Percentiles rank a stretch among this genome's conserved stretches.
These are phyloP conservation scores for Temnothorax nylanderi DNA, from an alignment of 1,140 invertebrate genomes.

Conservation along the genomic window DNA sequence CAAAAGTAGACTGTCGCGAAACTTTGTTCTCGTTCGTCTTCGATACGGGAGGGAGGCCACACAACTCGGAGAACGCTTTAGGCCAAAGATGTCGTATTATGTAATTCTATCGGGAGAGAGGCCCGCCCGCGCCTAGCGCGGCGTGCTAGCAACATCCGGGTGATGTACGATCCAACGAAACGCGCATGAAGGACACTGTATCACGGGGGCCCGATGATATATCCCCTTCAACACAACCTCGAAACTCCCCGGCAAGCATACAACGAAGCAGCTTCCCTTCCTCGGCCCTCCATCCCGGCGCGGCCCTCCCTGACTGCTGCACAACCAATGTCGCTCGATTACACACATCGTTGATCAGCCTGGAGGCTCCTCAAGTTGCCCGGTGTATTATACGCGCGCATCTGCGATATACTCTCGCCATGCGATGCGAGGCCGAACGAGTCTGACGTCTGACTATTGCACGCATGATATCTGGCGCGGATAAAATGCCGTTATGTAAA, in stretches of 20 bases:
- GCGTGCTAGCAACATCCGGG: not conserved
- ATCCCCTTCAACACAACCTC: conserved; percentile 59
- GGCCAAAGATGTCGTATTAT: conserved; percentile 26
- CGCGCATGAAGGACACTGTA: conserved; percentile 50
- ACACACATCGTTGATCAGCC: conserved; percentile 59
- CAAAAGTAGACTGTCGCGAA: conserved; percentile 40
- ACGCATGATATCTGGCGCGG: conserved; percentile 44
- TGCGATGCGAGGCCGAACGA: conserved; percentile 9
- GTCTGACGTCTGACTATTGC: conserved; percentile 56
- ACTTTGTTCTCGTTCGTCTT: conserved; percentile 18
- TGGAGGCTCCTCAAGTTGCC: conserved; percentile 50
- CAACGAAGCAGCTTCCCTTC: not conserved
- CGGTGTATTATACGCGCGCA: conserved; percentile 7
- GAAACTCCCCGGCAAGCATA: conserved; percentile 30
- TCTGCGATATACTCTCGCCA: conserved; percentile 34
- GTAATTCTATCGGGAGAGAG: conserved; percentile 42
- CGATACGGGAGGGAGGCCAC: not conserved
- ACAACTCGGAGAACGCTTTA: not conserved
- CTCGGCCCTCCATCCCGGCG: not conserved
- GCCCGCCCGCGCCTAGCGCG: not conserved
- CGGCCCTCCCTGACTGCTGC: conserved; percentile 30
- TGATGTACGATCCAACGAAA: conserved; percentile 54
- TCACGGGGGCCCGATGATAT: conserved; percentile 48
- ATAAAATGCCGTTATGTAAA: conserved; percentile 57
- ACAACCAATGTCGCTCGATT: conserved; percentile 55